Conservation (phyloP, 2,888 invertebrate species). For the Lepetodrilus schrolli region DNA sequence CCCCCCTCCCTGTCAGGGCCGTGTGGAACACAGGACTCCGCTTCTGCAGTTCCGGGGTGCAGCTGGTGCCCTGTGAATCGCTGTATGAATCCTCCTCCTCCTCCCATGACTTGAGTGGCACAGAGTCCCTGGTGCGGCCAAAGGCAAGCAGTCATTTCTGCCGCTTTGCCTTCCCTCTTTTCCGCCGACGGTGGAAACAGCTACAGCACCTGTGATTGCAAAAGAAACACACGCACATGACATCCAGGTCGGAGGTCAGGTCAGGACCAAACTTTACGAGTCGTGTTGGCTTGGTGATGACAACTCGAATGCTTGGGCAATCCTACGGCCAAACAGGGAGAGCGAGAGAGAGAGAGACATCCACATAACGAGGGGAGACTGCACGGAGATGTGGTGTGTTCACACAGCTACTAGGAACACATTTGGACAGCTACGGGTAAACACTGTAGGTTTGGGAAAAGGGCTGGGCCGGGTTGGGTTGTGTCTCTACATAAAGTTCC, state of each 20-base stretch:
- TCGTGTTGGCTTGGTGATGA: too few species aligned
- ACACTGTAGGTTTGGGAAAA: too few species aligned
- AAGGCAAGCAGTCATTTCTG: slow-evolving; percentile 67
- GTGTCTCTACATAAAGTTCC: slow-evolving; percentile 1
- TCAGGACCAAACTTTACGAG: too few species aligned
- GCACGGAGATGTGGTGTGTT: too few species aligned
- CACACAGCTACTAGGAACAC: too few species aligned
- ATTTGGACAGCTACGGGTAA: neutral
- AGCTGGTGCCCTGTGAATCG: slow-evolving; percentile 31
- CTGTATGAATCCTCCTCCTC: slow-evolving; percentile 35
- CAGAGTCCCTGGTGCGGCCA: slow-evolving; percentile 63
- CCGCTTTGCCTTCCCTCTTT: slow-evolving; percentile 62
- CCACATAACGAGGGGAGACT: too few species aligned
- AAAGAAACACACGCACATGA: slow-evolving; percentile 38
- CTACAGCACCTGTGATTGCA: slow-evolving; percentile 62
- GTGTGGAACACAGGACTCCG: slow-evolving; percentile 12
- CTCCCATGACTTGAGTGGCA: slow-evolving; percentile 43
- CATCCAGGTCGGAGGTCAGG: too few species aligned
- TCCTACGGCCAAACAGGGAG: too few species aligned
- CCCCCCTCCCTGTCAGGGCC: slow-evolving; percentile 33
- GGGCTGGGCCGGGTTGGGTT: neutral
- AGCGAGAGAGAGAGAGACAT: neutral
- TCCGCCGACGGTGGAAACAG: slow-evolving; percentile 63
- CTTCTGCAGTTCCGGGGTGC: slow-evolving; percentile 17
- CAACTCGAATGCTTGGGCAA: too few species aligned